Conservation (phyloP, 2,888 invertebrate species). For the Pelosia muscerda region DNA sequence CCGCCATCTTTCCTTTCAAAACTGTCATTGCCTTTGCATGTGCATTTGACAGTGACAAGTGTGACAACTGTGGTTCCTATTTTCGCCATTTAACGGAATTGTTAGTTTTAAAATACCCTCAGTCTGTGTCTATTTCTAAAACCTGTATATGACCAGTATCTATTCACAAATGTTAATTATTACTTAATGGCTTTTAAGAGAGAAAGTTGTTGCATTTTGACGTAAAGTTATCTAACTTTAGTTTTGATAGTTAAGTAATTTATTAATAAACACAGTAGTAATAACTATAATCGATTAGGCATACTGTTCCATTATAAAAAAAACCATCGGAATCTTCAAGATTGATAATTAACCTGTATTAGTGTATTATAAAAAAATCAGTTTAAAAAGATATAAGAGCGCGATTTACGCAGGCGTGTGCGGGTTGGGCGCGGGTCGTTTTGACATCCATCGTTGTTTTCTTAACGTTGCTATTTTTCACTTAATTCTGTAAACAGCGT, state of each 20-base stretch:
- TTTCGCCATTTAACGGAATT: too few species aligned
- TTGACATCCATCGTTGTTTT: too few species aligned
- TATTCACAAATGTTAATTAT: slow-evolving; percentile 3
- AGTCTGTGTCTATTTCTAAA: not conserved
- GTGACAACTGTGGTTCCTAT: too few species aligned
- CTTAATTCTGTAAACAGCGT: too few species aligned
- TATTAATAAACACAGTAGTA: slow-evolving; percentile 9
- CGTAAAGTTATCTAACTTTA: slow-evolving; percentile 33
- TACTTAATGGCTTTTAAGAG: slow-evolving; percentile 39
- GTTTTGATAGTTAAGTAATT: slow-evolving; percentile 5
- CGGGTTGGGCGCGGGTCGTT: too few species aligned
- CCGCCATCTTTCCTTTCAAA: too few species aligned
- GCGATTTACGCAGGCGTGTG: too few species aligned
- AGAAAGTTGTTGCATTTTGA: slow-evolving; percentile 35
- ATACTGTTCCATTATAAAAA: slow-evolving; percentile 8
- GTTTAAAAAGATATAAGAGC: too few species aligned
- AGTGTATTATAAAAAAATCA: not conserved
- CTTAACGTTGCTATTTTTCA: too few species aligned
- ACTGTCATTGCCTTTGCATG: too few species aligned
- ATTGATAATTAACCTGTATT: not conserved
- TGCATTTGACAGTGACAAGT: too few species aligned
- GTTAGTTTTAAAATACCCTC: too few species aligned
- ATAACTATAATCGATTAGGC: slow-evolving; percentile 9
- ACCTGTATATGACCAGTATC: not conserved
- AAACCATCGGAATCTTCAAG: not conserved